These are phyloP conservation scores for Eristalis arbustorum DNA, from an alignment of 2,888 invertebrate genomes.

Conservation along the genomic window DNA sequence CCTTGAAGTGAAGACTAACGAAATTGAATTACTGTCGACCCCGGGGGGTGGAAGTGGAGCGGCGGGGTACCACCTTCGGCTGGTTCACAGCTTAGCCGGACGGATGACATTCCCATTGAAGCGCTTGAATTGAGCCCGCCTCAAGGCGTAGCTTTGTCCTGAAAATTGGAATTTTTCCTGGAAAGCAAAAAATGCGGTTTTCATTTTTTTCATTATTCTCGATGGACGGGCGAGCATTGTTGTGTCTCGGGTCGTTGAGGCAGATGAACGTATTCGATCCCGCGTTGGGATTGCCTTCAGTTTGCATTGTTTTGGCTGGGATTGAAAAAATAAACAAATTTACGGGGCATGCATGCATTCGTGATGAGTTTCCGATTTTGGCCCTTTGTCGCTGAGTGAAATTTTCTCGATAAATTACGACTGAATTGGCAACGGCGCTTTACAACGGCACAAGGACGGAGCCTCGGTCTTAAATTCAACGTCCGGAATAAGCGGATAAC, in stretches of 20 bases:
- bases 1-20: slow-evolving; percentile 17
- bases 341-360: background rate
- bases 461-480: too few species aligned
- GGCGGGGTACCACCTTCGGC: slow-evolving; percentile 35
- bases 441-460: too few species aligned
- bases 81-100: background rate
- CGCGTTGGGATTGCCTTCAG: background rate
- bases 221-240: background rate
- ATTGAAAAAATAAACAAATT: background rate
- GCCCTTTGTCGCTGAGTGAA: background rate
- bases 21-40: slow-evolving; percentile 50
- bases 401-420: background rate
- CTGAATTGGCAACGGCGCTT: background rate
- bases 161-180: slow-evolving; percentile 45
- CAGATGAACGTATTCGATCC: background rate
- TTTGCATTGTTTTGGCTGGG: background rate
- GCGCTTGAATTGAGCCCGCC: background rate
- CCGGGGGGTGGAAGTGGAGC: background rate
- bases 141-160: background rate
- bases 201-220: slow-evolving; percentile 26
- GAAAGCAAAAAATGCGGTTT: slow-evolving; percentile 17
- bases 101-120: background rate
- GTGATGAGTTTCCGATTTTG: background rate
- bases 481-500: too few species aligned
- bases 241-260: background rate